Conservation (phyloP, 2,113 vertebrate genomes). For the Sardina pilchardus region DNA sequence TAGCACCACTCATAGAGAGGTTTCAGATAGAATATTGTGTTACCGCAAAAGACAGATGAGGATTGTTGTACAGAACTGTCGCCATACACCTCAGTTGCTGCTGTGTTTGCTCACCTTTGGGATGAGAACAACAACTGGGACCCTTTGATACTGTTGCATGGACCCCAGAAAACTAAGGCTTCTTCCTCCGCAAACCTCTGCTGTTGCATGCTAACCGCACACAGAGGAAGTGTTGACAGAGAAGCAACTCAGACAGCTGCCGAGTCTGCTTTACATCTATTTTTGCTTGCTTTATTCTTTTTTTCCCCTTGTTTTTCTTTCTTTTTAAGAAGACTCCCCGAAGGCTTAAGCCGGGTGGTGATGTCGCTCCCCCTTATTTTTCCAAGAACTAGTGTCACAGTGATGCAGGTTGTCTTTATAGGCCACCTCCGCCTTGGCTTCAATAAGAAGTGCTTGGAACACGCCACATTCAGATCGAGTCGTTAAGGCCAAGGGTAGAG, state of each 20-base stretch:
- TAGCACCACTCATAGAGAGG: not conserved
- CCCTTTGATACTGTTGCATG: not conserved
- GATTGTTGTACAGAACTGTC: not conserved
- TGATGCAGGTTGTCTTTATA: not conserved
- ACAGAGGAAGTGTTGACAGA: not conserved
- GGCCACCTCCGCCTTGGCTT: too few relatives aligned
- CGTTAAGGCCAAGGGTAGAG: not conserved
- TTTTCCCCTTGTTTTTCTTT: conserved; percentile 26
- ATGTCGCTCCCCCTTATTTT: not conserved
- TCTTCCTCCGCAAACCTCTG: not conserved
- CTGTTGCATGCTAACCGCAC: conserved; percentile 6
- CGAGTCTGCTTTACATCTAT: conserved; percentile 20
- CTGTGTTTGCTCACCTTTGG: not conserved
- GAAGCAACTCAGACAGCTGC: conserved; percentile 2
- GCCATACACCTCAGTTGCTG: not conserved
- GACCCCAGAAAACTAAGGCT: not conserved
- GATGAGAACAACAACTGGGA: not conserved
- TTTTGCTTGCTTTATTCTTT: conserved; percentile 29
- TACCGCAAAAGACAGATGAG: not conserved
- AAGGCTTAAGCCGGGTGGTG: not conserved
- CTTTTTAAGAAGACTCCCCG: not conserved
- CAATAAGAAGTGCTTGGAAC: not conserved
- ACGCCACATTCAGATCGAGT: not conserved
- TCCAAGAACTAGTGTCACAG: conserved; percentile 20
- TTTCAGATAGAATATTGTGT: not conserved